These are phyloP conservation scores for Lordiphosa collinella DNA, from an alignment of 1,140 invertebrate genomes.

Conservation along the genomic window DNA sequence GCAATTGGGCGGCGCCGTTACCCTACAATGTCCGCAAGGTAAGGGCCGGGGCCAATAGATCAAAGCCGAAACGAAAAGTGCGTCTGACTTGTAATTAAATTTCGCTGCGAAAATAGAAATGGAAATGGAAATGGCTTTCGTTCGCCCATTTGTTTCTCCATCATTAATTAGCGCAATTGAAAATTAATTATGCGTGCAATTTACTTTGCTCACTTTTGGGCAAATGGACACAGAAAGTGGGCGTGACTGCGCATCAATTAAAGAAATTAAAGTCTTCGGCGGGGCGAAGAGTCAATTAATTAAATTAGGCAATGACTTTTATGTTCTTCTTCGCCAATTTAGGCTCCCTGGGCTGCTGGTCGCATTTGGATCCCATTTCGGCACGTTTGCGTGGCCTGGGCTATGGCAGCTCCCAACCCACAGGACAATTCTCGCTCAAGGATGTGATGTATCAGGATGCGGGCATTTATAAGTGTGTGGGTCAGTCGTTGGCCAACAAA, in stretches of 20 bases:
- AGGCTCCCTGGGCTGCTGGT: slow-evolving; percentile 82
- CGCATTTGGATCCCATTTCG: slow-evolving; percentile 81
- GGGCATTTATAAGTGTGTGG: slow-evolving; percentile 87
- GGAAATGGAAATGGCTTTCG: slow-evolving; percentile 11
- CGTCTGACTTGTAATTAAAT: slow-evolving; percentile 47
- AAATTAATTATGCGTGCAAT: slow-evolving; percentile 78
- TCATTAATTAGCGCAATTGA: slow-evolving; percentile 75
- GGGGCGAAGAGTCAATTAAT: slow-evolving; percentile 68
- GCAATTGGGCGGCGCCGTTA: slow-evolving; percentile 90
- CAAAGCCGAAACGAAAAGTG: slow-evolving; percentile 31
- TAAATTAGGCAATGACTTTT: slow-evolving; percentile 62
- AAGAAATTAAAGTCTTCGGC: slow-evolving; percentile 72
- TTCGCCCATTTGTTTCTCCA: slow-evolving; percentile 12
- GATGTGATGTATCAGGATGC: slow-evolving; percentile 88
- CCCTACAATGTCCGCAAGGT: slow-evolving; percentile 90
- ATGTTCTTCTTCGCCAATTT: slow-evolving; percentile 24
- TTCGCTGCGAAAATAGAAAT: slow-evolving; percentile 39
- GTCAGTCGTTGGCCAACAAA: slow-evolving; percentile 82
- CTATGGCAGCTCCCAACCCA: slow-evolving; percentile 83
- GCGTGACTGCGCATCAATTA: slow-evolving; percentile 57
- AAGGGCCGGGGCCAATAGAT: slow-evolving; percentile 22
- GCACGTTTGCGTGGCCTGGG: slow-evolving; percentile 82
- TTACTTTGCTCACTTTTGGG: slow-evolving; percentile 64
- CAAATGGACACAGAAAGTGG: slow-evolving; percentile 10
- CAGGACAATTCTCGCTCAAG: slow-evolving; percentile 83